Evolutionary conservation across 2,797 vertebrate species (phyloP), one percentile per base, ranked within the genome.

Genomic region (Anisognathus igniventris): DNA sequence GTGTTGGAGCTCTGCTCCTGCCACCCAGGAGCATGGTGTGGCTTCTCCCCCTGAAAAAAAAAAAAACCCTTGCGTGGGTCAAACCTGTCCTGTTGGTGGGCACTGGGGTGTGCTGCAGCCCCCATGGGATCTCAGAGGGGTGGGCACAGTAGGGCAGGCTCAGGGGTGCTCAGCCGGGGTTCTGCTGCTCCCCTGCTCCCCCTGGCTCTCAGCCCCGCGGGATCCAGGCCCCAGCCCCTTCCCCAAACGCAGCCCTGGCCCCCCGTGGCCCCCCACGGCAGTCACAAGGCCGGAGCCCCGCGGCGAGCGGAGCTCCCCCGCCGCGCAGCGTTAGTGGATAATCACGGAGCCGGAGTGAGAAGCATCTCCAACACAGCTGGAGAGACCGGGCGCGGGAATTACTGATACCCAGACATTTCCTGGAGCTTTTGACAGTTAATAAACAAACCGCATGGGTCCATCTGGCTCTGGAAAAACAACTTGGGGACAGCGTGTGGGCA

Each of bases 261-360:
- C 85, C 81, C 67, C 40, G 6, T 2, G 25, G 72, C 60, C 61
- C 74, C 17, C 90, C 51, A 31, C 7, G 12, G 87, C 86, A 82
- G 87, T 77, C 92, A 76, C 76, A 78, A 83, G 92, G 13, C 17
- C 0, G 53, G 92, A 91, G 71, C 76, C 79, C 75, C 15, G 20
- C 15, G 3, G 87, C 2, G 92, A 92, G 90, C 44, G 0, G 72
- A 77, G 91, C 85, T 66, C 47, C 77, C 96, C 94, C 12, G 37
- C 22, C 0, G 93, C 1, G 56, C 92, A 78, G 86, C 12, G 19
- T 87, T 76, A 80, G 87, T 73, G 91, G 94, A 84, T 96, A 96
- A 96, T 97, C 86, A 96, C 9, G 86, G 94, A 95, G 92, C 92
- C 47, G 15, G 92, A 81, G 80, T 12, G 81, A 53, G 72, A 82